Conservation (phyloP, 2,113 vertebrate species). For the Hemiprocne comata region DNA sequence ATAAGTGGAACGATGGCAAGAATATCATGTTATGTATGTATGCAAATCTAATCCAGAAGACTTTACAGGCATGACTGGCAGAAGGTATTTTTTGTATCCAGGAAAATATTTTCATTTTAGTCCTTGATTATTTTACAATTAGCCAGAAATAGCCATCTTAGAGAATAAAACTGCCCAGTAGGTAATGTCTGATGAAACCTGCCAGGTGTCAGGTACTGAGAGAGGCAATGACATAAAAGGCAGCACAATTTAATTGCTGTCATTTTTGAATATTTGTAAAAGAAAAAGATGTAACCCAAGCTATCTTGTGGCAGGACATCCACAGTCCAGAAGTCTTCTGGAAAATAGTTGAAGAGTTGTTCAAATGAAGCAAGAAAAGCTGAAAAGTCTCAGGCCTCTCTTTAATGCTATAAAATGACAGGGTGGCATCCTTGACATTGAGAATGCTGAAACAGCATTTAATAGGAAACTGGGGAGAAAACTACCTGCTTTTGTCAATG, state of each 20-base stretch:
- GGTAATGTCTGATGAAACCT: background rate
- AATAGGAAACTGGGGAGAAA: slow-evolving; percentile 16
- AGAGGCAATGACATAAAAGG: background rate
- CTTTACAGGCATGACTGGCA: background rate
- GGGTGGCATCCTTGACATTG: background rate
- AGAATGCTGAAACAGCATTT: background rate
- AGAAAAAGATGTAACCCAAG: background rate
- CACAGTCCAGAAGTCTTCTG: background rate
- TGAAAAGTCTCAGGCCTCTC: background rate
- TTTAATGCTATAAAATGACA: background rate
- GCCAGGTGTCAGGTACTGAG: background rate
- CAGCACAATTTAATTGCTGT: background rate
- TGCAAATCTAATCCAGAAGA: background rate
- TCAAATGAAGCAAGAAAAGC: background rate
- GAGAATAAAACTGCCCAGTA: background rate
- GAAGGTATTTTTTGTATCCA: background rate
- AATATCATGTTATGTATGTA: background rate
- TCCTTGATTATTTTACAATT: background rate
- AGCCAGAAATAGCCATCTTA: background rate
- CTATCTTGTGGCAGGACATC: background rate
- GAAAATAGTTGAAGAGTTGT: background rate
- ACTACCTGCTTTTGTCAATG: background rate
- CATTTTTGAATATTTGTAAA: background rate
- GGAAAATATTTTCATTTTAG: background rate
- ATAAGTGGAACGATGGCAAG: background rate